A percentile compares a stretch with the other conserved stretches of the same genome.
Evolutionary conservation across 2,113 vertebrate genomes (phyloP).

Genomic region (Tricholaema leucomelas): DNA sequence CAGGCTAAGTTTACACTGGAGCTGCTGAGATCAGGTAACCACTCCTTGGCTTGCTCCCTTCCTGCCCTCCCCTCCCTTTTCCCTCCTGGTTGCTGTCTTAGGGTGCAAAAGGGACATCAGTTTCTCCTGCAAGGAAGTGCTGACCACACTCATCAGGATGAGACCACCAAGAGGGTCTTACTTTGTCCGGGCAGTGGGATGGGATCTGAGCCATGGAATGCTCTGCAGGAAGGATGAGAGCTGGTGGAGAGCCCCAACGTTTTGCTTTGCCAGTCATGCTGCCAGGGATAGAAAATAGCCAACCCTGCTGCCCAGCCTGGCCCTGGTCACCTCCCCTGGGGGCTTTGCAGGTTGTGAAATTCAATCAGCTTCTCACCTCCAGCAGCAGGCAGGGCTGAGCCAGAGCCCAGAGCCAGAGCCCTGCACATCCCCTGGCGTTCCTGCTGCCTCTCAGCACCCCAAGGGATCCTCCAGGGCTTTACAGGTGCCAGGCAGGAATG

Average conservation of each 20-base stretch:
- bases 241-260: accelerated
- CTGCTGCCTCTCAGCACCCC: background rate
- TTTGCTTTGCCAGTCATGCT: background rate
- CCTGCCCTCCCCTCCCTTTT: background rate
- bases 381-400: background rate
- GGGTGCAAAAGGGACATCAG: background rate
- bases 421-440: background rate
- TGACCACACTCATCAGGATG: accelerated
- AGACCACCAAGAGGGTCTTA: accelerated
- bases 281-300: background rate
- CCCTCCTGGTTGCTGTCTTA: background rate
- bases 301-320: background rate
- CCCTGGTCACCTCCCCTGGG: background rate
- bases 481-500: background rate
- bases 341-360: constrained; percentile 17
- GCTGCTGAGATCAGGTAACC: constrained; percentile 35
- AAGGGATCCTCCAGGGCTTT: background rate
- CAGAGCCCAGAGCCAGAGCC: background rate
- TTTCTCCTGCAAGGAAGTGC: background rate
- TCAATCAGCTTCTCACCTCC: constrained; percentile 4
- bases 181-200: background rate
- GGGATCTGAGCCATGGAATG: background rate
- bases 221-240: background rate
- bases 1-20: constrained; percentile 69
- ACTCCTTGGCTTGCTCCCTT: background rate